Evolutionary conservation across 2,888 invertebrate genomes (phyloP), one percentile per base, ranked within the genome.

Genomic region (Pyrrhosoma nymphula): DNA sequence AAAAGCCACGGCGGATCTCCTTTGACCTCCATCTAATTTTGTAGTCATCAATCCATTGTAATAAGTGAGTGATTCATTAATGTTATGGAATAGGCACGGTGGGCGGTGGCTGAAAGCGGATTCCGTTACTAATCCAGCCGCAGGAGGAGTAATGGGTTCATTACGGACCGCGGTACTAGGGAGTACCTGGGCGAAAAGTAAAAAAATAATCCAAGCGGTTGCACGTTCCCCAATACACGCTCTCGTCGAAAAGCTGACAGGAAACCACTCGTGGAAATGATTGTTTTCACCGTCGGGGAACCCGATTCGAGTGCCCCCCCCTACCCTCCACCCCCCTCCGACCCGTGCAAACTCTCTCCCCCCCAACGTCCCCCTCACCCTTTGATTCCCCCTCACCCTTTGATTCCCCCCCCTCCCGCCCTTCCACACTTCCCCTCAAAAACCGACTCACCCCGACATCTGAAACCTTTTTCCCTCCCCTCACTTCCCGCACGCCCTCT

Each of bases 221-320:
- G 26, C 69, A 23, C 60, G 23, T 60, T 60, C 0, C 69, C n/a
- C 69, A n/a, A n/a, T n/a, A 69, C n/a, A n/a, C 20, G n/a, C 69
- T 69, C 69, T n/a, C 69, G n/a, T 23, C 12, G 69, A n/a, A 60
- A 69, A 69, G 69, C 69, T n/a, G n/a, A n/a, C 69, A n/a, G n/a
- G n/a, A 69, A 69, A 69, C 69, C 69, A 69, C 69, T n/a, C n/a
- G 69, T 26, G n/a, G 69, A 69, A n/a, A 69, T n/a, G n/a, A n/a
- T 69, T n/a, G 69, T n/a, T 69, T 69, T 69, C 69, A 69, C 69
- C n/a, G 10, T 10, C 12, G 69, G 69, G n/a, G 69, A n/a, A 69
- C 69, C 2, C 20, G 26, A 20, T 88, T 55, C 88, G 20, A 47
- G 26, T 35, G 12, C 88, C 88, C 10, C 26, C 35, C 88, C 35